Evolutionary conservation across 2,113 vertebrate genomes (phyloP).

Genomic region (Orycteropus afer): DNA sequence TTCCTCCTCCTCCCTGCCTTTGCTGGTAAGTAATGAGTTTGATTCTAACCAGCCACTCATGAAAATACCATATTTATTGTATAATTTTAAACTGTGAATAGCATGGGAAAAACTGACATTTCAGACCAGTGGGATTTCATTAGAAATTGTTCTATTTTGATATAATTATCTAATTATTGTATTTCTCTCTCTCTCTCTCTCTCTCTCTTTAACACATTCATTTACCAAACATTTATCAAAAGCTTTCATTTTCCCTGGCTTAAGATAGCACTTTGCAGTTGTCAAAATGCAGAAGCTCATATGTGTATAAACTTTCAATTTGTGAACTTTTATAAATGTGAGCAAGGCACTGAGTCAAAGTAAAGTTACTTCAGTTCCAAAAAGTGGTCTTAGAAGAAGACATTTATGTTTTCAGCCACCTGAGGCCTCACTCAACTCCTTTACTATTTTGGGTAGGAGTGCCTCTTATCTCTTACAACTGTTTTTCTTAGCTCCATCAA

Average conservation of each 20-base stretch:
- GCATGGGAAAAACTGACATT: background rate
- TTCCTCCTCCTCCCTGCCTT: background rate
- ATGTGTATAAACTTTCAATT: conserved; percentile 22
- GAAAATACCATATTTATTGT: background rate
- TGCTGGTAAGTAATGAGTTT: background rate
- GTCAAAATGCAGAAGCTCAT: background rate
- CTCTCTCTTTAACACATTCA: background rate
- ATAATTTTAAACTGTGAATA: background rate
- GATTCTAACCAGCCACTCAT: background rate
- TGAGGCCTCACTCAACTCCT: background rate
- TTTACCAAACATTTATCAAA: background rate
- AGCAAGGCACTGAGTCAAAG: background rate
- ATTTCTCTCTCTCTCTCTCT: background rate
- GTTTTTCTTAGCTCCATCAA: background rate
- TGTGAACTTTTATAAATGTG: conserved; percentile 4
- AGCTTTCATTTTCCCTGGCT: background rate
- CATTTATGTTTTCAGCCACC: background rate
- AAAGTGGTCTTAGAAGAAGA: background rate
- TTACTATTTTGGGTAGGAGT: background rate
- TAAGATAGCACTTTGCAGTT: background rate
- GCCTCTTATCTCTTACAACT: background rate
- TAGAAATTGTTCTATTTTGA: background rate
- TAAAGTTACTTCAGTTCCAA: background rate
- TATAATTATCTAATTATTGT: background rate
- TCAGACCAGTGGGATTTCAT: background rate